Evolutionary conservation across 1,140 invertebrate species (phyloP).

Genomic region (Anastrepha ludens): DNA sequence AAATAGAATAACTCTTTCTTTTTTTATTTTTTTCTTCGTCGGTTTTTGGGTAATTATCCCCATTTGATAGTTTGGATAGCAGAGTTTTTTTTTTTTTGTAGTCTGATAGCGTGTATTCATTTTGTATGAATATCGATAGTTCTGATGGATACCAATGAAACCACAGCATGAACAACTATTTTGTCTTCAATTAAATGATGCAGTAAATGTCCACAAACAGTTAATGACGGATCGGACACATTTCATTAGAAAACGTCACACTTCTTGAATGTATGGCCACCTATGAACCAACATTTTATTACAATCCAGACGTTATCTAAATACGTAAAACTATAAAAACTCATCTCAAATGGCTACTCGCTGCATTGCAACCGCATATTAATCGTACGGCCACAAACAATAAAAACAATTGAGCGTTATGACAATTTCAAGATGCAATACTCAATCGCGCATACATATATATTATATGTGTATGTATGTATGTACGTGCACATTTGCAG

Average conservation of each 20-base stretch:
- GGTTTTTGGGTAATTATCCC: too few species aligned
- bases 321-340: neutral
- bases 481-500: neutral
- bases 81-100: too few species aligned
- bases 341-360: neutral
- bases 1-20: too few species aligned
- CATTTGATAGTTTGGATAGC: too few species aligned
- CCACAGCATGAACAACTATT: too few species aligned
- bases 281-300: slow-evolving; percentile 9
- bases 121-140: too few species aligned
- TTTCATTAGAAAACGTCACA: neutral
- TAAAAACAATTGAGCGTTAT: slow-evolving; percentile 48
- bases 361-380: neutral
- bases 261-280: neutral
- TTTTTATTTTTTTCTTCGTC: too few species aligned
- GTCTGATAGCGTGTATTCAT: too few species aligned
- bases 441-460: neutral
- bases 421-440: slow-evolving; percentile 37
- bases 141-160: too few species aligned
- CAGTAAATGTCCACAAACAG: neutral
- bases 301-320: neutral
- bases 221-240: neutral
- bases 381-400: slow-evolving; percentile 22
- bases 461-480: neutral
- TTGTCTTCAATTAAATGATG: too few species aligned